Percentiles rank a stretch among this genome's conserved stretches.
phyloP scores from a whole-genome alignment of 1,140 invertebrate genomes.

The Sitobion miscanthi region DNA sequence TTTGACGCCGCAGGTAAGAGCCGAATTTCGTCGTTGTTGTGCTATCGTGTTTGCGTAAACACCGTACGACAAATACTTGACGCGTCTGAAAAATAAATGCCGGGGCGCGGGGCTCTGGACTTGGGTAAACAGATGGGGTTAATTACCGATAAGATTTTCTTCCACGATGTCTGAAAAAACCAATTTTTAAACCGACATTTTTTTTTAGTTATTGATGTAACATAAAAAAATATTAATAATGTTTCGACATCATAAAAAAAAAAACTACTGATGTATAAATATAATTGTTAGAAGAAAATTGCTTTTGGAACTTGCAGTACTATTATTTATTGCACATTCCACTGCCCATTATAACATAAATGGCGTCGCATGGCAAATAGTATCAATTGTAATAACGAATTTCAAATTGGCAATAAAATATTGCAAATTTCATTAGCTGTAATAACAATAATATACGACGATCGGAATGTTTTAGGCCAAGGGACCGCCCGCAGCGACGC shows the following conservation, averaged over 20 bases:
- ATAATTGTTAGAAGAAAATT: too few relatives aligned
- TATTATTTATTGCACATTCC: neutral
- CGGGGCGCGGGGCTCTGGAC: too few relatives aligned
- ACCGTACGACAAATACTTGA: neutral
- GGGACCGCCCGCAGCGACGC: constrained; percentile 71
- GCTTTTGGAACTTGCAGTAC: neutral
- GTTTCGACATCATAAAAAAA: neutral
- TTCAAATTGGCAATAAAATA: neutral
- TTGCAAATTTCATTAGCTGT: neutral
- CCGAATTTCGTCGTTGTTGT: neutral
- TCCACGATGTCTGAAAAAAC: neutral
- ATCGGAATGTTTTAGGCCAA: constrained; percentile 62
- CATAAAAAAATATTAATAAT: neutral
- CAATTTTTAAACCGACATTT: neutral
- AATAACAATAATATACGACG: too few relatives aligned
- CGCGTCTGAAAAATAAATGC: neutral
- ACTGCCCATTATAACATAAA: neutral
- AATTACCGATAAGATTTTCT: neutral
- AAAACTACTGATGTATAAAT: neutral
- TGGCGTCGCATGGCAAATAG: too few relatives aligned
- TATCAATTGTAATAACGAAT: neutral
- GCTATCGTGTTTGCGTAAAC: neutral
- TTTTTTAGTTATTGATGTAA: neutral
- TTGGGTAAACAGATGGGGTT: neutral
- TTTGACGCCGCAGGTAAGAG: constrained; percentile 79